These are phyloP conservation scores for Agrenia bidenticulata DNA, from an alignment of 2,888 invertebrate species.

Conservation along the genomic window DNA sequence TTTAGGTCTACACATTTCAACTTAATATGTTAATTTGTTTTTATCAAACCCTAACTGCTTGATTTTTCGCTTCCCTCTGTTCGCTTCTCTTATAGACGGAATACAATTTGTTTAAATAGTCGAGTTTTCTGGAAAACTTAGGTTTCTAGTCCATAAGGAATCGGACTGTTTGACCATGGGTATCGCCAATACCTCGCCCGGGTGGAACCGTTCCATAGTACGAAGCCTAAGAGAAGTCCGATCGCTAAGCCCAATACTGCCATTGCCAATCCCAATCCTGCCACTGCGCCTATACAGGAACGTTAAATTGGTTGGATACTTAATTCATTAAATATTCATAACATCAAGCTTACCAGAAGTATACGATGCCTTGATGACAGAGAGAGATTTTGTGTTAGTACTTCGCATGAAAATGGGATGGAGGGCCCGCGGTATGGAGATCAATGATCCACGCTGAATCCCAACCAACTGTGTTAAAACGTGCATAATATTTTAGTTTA, in stretches of 20 bases:
- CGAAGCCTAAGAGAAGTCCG: constrained; percentile 55
- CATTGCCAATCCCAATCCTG: constrained; percentile 56
- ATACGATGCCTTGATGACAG: constrained; percentile 53
- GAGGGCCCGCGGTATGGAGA: constrained; percentile 54
- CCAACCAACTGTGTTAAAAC: constrained; percentile 53
- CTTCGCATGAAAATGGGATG: constrained; percentile 53
- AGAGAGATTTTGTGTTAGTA: constrained; percentile 49
- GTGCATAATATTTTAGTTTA: too few species aligned
- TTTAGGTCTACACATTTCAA: too few species aligned
- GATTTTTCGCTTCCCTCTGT: too few species aligned
- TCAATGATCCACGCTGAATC: constrained; percentile 54
- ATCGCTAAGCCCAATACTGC: constrained; percentile 55
- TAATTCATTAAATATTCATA: too few species aligned
- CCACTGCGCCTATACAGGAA: constrained; percentile 55
- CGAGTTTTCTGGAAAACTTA: constrained; percentile 10
- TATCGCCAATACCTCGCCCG: constrained; percentile 53
- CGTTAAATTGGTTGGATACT: too few species aligned
- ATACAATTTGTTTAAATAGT: too few species aligned
- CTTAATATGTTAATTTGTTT: too few species aligned
- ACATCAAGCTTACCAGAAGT: constrained; percentile 53
- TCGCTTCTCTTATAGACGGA: too few species aligned
- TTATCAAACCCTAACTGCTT: too few species aligned
- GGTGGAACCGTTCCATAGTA: constrained; percentile 55
- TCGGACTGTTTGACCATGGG: constrained; percentile 47
- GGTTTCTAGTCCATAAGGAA: constrained; percentile 50